A percentile compares a stretch with the other conserved stretches of the same genome.
These are phyloP conservation scores for Oryctes rhinoceros DNA, from an alignment of 1,140 invertebrate genomes.

Conservation along the genomic window DNA sequence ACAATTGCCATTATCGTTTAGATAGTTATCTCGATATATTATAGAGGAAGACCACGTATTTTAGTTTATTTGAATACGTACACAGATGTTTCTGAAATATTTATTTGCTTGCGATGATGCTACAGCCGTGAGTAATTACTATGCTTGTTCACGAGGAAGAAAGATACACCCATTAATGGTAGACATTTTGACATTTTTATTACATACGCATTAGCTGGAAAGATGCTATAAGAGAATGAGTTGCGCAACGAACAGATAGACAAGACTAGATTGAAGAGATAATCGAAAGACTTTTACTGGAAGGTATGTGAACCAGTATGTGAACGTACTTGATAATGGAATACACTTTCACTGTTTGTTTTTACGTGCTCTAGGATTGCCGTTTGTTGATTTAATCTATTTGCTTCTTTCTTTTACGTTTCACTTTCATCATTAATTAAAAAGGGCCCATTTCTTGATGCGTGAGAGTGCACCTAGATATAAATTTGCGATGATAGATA, in stretches of 20 bases:
- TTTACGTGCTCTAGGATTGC: not conserved
- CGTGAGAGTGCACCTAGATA: not conserved
- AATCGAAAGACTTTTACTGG: slow-evolving; percentile 14
- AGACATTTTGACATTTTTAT: slow-evolving; percentile 36
- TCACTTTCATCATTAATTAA: slow-evolving; percentile 9
- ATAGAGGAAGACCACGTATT: not conserved
- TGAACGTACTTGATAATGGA: slow-evolving; percentile 32
- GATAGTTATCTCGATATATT: not conserved
- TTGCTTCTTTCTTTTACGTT: slow-evolving; percentile 19
- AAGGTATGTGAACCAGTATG: slow-evolving; percentile 29
- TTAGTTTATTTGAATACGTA: slow-evolving; percentile 19
- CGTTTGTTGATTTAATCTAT: not conserved
- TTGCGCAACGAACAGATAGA: slow-evolving; percentile 29
- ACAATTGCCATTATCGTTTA: not conserved
- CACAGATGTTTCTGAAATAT: not conserved
- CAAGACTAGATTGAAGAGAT: slow-evolving; percentile 36
- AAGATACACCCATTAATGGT: slow-evolving; percentile 23
- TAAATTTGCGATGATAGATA: too few species aligned
- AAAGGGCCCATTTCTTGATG: not conserved
- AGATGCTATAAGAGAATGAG: slow-evolving; percentile 15
- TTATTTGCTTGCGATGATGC: not conserved
- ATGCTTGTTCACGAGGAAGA: slow-evolving; percentile 29
- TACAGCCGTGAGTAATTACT: not conserved
- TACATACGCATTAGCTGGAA: slow-evolving; percentile 15
- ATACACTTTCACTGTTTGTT: slow-evolving; percentile 31